phyloP scores from a whole-genome alignment of 1,140 invertebrate genomes.

The Musca domestica region DNA sequence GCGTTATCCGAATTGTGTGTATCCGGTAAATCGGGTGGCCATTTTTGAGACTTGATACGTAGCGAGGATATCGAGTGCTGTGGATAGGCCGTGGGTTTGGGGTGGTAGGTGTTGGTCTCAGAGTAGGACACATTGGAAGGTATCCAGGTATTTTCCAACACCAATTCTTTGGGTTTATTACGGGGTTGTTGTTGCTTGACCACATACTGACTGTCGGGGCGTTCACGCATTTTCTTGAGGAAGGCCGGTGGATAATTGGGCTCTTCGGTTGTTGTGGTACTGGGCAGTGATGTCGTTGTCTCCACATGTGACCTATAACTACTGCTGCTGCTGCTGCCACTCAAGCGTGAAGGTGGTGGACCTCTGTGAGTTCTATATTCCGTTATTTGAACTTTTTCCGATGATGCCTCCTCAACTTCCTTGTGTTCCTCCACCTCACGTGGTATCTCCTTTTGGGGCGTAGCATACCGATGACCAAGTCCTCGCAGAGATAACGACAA shows the following conservation, averaged over 20 bases:
- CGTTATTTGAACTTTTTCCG: not conserved
- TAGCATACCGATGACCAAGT: not conserved
- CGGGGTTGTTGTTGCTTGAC: not conserved
- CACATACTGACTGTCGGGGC: conserved; percentile 13
- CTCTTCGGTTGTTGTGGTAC: conserved; percentile 37
- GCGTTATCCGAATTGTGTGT: not conserved
- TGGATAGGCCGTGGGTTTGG: not conserved
- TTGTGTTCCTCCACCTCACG: not conserved
- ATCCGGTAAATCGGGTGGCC: conserved; percentile 8
- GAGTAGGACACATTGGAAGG: not conserved
- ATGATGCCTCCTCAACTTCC: not conserved
- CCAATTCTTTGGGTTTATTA: not conserved
- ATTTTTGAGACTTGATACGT: conserved; percentile 8
- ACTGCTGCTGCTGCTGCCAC: conserved; percentile 23
- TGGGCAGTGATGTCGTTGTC: conserved; percentile 18
- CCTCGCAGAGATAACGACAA: too few relatives aligned
- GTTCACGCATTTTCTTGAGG: conserved; percentile 40
- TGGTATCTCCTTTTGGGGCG: not conserved
- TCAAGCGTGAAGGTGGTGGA: too few relatives aligned
- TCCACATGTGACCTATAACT: conserved; percentile 27
- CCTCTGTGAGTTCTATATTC: not conserved
- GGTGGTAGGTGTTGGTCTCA: not conserved
- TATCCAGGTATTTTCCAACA: not conserved
- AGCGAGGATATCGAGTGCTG: not conserved
- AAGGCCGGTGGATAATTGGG: conserved; percentile 45